Conservation (phyloP, 2,888 invertebrate species). For the Lepetodrilus schrolli region DNA sequence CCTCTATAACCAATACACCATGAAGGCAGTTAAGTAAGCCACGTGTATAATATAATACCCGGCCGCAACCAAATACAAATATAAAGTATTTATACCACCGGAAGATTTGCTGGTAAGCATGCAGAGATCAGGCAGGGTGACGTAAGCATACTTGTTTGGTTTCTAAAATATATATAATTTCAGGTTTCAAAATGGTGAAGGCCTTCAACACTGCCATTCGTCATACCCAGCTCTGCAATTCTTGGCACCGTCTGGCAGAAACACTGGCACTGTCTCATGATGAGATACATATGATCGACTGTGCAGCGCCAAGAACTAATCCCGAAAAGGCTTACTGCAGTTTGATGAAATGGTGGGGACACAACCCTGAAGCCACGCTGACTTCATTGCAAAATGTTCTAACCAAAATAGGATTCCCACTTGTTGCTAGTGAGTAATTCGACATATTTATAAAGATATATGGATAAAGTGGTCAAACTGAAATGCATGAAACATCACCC, state of each 20-base stretch:
- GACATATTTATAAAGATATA: too few relatives aligned
- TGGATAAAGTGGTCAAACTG: too few relatives aligned
- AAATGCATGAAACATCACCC: too few relatives aligned
- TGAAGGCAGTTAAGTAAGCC: too few relatives aligned
- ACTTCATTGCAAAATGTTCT: not conserved
- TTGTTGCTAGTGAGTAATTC: conserved; percentile 6
- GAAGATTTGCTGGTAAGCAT: too few relatives aligned
- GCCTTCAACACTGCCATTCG: not conserved
- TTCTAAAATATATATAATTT: not conserved
- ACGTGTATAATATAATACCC: too few relatives aligned
- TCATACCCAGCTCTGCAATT: not conserved
- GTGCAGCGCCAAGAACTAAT: not conserved
- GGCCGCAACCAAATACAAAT: too few relatives aligned
- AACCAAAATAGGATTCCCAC: not conserved
- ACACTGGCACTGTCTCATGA: not conserved
- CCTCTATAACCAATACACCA: too few relatives aligned
- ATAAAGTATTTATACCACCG: too few relatives aligned
- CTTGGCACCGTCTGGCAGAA: not conserved
- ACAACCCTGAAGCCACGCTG: not conserved
- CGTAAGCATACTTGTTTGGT: too few relatives aligned
- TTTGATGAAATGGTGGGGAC: not conserved
- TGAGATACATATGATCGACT: not conserved
- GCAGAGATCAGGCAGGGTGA: too few relatives aligned
- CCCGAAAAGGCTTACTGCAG: not conserved
- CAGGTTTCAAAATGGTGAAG: not conserved